Evolutionary conservation across 2,113 vertebrate species (phyloP), one percentile per base, ranked within the genome.

Genomic region (Indicator indicator): DNA sequence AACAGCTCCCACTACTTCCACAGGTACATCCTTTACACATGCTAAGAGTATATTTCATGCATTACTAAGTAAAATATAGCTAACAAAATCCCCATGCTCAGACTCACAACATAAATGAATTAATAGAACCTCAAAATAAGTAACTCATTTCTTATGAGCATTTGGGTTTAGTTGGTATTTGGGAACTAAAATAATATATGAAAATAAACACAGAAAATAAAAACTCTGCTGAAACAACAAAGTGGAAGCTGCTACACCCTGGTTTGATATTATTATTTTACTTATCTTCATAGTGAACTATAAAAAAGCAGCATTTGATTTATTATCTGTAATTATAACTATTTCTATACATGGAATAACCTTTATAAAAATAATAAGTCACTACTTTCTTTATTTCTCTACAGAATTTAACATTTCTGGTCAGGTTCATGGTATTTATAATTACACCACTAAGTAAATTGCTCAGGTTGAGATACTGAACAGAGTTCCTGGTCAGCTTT

Each of bases 1-100:
- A 0, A 72, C 88, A 80, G 84, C 94, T 65, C 16, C 67, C 72
- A 64, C 81, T 42, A 18, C 79, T 83, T 83, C 85, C 24, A 80
- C 96, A 96, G 96, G 97, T 98, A 97, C 2, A 46, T 69, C 13
- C 26, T 68, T 76, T 48, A 24, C 44, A 83, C 44, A 21, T 9
- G 7, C 3, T 74, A 32, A 75, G 6, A 50, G 16, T 2, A 0
- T 63, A 44, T 64, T 70, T 15, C 73, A 12, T 64, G 86, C 8
- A 24, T 32, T 48, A 74, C 4, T 50, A 50, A 71, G 72, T 23
- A 79, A 94, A 91, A 78, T 24, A 32, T 3, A 80, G 32, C n/a
- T 82, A 62, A 9, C 46, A 78, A 82, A 26, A 52, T 3, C 7
- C 6, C 7, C 32, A 52, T 20, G 26, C 12, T 16, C 36, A 33